These are phyloP conservation scores for Ormyrus labotus DNA, from an alignment of 2,888 invertebrate species.

Conservation along the genomic window DNA sequence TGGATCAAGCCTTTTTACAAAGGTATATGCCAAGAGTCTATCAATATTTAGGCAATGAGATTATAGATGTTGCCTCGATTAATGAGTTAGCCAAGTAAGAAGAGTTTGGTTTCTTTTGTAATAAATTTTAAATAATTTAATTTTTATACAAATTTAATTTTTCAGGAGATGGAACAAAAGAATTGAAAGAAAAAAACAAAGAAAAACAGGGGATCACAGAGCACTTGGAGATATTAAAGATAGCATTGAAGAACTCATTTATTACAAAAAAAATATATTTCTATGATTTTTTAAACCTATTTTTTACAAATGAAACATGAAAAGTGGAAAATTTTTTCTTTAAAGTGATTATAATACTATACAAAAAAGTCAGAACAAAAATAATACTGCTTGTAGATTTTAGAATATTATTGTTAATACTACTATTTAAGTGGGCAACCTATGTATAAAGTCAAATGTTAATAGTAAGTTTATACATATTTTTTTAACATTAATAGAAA, in stretches of 20 bases:
- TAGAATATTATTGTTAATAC: slow-evolving; percentile 11
- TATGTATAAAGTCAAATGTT: slow-evolving; percentile 20
- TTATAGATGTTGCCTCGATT: slow-evolving; percentile 93
- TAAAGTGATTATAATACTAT: neutral
- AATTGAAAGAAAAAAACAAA: slow-evolving; percentile 78
- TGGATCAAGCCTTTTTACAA: slow-evolving; percentile 89
- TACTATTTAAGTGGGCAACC: neutral
- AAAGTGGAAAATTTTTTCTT: neutral
- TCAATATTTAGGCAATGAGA: slow-evolving; percentile 90
- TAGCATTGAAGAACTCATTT: slow-evolving; percentile 89
- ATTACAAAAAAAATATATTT: slow-evolving; percentile 79
- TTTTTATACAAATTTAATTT: slow-evolving; percentile 16
- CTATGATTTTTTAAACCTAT: slow-evolving; percentile 9
- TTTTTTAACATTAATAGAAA: slow-evolving; percentile 9
- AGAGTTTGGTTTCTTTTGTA: neutral
- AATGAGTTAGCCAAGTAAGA: slow-evolving; percentile 84
- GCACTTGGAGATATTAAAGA: slow-evolving; percentile 91
- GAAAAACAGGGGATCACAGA: slow-evolving; percentile 83
- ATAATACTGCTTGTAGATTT: neutral
- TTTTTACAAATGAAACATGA: neutral
- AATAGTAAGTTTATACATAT: slow-evolving; percentile 26
- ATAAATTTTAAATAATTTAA: slow-evolving; percentile 21
- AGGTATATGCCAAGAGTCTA: slow-evolving; percentile 89
- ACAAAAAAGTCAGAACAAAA: neutral
- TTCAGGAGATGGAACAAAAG: slow-evolving; percentile 85